Evolutionary conservation across 2,888 invertebrate genomes (phyloP), one percentile per base, ranked within the genome.

Genomic region (Drosophila quinaria): DNA sequence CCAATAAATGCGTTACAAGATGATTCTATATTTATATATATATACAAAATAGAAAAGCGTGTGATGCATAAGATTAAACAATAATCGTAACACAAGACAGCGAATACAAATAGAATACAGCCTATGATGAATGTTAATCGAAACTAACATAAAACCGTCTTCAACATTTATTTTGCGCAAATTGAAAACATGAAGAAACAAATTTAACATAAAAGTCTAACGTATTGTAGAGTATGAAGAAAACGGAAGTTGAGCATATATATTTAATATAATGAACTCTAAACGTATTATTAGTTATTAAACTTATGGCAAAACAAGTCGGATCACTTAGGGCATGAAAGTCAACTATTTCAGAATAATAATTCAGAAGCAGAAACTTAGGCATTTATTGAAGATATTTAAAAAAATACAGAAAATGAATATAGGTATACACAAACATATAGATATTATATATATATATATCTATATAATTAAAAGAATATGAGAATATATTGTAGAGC

Each of bases 41-140:
- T 88, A 69, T 77, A 85, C 65, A 80, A 64, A 39, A 60, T 13
- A 67, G 60, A 54, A 51, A 75, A 67, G 73, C 59, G 78, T 81
- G 80, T 84, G 84, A 86, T 83, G 70, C 62, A 62, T 66, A 75
- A 78, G 74, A 60, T 70, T 74, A 66, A 89, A 86, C 89, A 89
- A 86, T 86, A 86, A 86, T 76, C 68, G 88, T 84, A 85, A 86
- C 80, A 80, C 85, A 81, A 86, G 82, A 86, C 89, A 86, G 89
- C 89, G 89, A 86, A 89, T 81, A 73, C 68, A 67, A 66, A 59
- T 61, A 73, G 51, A 60, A 66, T 33, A 67, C 61, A 78, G 63
- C 61, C 62, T 72, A 73, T 73, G 51, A 67, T 63, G 63, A 82
- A 72, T 72, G 75, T 82, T 78, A 81, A 82, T 73, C 64, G 67